These are phyloP conservation scores for Mastomys natalensis DNA, from an alignment of 2,113 vertebrate genomes.

Conservation along the genomic window DNA sequence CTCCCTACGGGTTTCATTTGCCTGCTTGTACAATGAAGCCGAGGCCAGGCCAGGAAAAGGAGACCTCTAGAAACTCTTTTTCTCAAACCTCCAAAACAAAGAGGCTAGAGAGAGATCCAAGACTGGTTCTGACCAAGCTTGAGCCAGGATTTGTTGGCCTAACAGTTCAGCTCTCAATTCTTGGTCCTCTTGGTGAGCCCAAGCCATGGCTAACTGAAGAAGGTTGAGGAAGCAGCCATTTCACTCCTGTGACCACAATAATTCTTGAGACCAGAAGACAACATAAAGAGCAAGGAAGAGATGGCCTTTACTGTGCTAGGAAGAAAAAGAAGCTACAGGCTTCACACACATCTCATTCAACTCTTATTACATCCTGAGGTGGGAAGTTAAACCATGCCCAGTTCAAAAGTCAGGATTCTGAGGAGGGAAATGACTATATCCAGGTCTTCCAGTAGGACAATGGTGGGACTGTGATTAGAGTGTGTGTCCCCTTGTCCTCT, in stretches of 20 bases:
- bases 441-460: not conserved
- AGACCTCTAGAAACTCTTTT: not conserved
- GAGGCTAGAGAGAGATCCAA: not conserved
- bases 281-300: not conserved
- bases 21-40: not conserved
- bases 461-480: not conserved
- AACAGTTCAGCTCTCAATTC: not conserved
- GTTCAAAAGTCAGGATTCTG: not conserved
- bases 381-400: too few relatives aligned
- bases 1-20: not conserved
- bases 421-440: not conserved
- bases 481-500: not conserved
- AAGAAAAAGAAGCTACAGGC: rapidly evolving
- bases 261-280: not conserved
- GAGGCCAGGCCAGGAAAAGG: not conserved
- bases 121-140: not conserved
- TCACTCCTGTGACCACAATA: too few relatives aligned
- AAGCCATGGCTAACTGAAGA: not conserved
- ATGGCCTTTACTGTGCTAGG: not conserved
- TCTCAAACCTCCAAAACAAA: too few relatives aligned
- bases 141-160: not conserved
- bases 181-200: not conserved
- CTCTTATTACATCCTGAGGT: not conserved
- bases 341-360: not conserved
- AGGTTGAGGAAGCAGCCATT: not conserved